Conservation (phyloP, 2,113 vertebrate species). For the Catharus bicknelli region DNA sequence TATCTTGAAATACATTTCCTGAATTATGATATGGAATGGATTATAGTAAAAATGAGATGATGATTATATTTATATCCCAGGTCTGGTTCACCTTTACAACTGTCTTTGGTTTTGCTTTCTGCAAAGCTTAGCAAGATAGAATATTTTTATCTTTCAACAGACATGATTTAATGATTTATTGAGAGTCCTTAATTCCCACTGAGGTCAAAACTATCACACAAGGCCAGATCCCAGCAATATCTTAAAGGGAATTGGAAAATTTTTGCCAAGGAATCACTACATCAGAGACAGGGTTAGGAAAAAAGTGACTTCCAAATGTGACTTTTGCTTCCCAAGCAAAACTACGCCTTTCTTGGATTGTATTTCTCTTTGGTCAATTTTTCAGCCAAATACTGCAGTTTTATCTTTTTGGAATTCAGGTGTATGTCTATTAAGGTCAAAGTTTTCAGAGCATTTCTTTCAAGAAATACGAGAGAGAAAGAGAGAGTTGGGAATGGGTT, state of each 20-base stretch:
- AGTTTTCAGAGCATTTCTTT: background rate
- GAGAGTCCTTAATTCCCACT: background rate
- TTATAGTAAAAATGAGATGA: background rate
- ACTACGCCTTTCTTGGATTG: background rate
- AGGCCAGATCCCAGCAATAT: background rate
- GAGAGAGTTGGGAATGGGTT: background rate
- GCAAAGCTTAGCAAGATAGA: background rate
- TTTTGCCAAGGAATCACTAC: background rate
- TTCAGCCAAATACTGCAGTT: background rate
- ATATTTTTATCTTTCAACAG: background rate
- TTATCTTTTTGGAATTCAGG: background rate
- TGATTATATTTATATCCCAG: background rate
- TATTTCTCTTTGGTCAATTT: background rate
- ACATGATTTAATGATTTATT: background rate
- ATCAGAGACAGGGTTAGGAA: background rate
- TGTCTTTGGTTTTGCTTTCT: background rate
- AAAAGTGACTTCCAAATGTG: background rate
- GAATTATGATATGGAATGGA: background rate
- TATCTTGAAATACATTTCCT: constrained; percentile 23
- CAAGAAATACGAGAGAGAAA: background rate
- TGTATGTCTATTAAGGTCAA: background rate
- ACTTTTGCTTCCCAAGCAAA: background rate
- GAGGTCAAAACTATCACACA: background rate
- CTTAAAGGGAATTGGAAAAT: background rate
- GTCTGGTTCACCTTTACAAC: background rate